A percentile compares a stretch with the other conserved stretches of the same genome.
These are phyloP conservation scores for Parapristionchus giblindavisi DNA, from an alignment of 2,888 invertebrate species.

Conservation along the genomic window DNA sequence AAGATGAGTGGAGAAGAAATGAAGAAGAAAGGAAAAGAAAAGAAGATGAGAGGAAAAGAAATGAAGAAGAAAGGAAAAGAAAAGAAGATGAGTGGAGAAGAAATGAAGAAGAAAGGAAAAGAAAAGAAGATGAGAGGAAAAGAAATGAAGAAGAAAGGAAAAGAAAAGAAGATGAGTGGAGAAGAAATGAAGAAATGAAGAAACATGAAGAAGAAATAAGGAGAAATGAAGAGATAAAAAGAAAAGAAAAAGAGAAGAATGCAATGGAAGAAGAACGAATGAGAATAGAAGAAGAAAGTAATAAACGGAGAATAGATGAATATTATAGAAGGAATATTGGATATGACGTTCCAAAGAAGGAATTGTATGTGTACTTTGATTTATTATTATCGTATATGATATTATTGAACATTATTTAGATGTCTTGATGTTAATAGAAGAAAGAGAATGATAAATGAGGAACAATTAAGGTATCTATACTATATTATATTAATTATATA, in stretches of 20 bases:
- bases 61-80: slow-evolving; percentile 1
- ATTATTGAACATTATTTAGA: too few species aligned
- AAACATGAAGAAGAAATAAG: neutral
- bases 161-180: neutral
- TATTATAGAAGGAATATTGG: too few species aligned
- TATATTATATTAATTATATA: neutral
- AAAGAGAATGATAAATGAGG: too few species aligned
- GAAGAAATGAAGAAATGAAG: neutral
- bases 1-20: neutral
- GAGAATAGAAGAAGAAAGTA: neutral
- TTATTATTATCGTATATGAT: too few species aligned
- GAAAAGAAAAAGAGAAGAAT: slow-evolving; percentile 6
- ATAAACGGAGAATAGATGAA: neutral
- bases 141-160: neutral
- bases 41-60: slow-evolving; percentile 2
- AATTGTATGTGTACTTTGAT: too few species aligned
- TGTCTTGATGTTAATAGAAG: too few species aligned
- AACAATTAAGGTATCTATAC: neutral
- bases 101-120: neutral
- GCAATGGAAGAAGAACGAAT: neutral
- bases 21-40: neutral
- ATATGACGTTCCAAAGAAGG: too few species aligned
- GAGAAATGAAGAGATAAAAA: neutral
- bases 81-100: slow-evolving; percentile 1
- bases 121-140: neutral